Base-by-base conservation (phyloP, 2,797 vertebrate genomes). In the Echiichthys vipera region DNA sequence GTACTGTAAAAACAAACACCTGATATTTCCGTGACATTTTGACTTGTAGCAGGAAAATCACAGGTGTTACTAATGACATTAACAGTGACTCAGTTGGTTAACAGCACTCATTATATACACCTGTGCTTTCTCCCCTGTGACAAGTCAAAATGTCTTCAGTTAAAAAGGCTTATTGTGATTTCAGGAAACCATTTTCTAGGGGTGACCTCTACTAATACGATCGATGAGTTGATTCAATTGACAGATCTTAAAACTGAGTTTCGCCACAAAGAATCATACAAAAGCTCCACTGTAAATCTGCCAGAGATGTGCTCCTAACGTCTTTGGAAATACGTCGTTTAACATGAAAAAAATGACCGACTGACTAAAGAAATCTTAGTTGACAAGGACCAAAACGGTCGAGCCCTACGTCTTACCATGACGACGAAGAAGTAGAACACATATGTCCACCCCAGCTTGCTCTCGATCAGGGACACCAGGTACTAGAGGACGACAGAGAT, bases 381-480 rank as follows among this genome's bases (percentile, higher is more conserved):
- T n/a, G n/a, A n/a, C n/a, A n/a, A n/a, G n/a, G n/a, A n/a, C n/a
- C n/a, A n/a, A n/a, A n/a, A n/a, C n/a, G n/a, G n/a, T n/a, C n/a
- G n/a, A n/a, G n/a, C n/a, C n/a, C n/a, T n/a, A n/a, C n/a, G n/a
- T 24, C 96, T 96, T 92, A 99, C 98, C 98, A 98, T 98, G 72
- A 98, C 74, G 46, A 98, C 90, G 83, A 99, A 99, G 93, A 99
- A 98, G 93, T 98, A 97, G 94, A 99, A 99, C 61, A 99, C 97
- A 79, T 88, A 95, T 94, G 95, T 97, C 98, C 98, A 99, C 83
- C 91, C 92, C 49, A 98, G 86, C 72, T 91, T 95, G 82, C 95
- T 96, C 87, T 98, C 95, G 37, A 99, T 97, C 87, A 98, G 92
- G 42, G 98, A 98, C 74, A 99, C 98, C 78, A 99, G 83, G 75